Percentiles rank a stretch among this genome's conserved stretches.
Conservation (phyloP, 2,113 vertebrate species). For the Morone saxatilis region DNA sequence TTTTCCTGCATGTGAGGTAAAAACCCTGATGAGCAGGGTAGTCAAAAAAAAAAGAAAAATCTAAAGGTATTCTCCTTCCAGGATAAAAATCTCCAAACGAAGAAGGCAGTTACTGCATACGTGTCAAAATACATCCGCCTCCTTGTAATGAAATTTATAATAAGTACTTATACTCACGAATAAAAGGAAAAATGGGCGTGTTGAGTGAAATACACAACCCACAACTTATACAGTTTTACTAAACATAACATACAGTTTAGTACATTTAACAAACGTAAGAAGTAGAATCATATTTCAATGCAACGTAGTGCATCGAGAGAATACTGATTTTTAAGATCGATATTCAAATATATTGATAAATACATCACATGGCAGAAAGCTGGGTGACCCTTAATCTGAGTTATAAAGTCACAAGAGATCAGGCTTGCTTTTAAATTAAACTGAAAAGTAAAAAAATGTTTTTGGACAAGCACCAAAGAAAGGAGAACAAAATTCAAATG, state of each 20-base stretch:
- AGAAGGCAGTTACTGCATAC: slow-evolving; percentile 56
- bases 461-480: slow-evolving; percentile 45
- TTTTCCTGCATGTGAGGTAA: slow-evolving; percentile 64
- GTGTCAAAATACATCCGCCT: slow-evolving; percentile 37
- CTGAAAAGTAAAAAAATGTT: neutral
- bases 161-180: slow-evolving; percentile 31
- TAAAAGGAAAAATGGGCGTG: slow-evolving; percentile 30
- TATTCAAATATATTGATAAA: slow-evolving; percentile 45
- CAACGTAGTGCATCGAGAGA: slow-evolving; percentile 48
- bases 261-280: slow-evolving; percentile 58
- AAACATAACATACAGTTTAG: slow-evolving; percentile 55
- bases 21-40: slow-evolving; percentile 38
- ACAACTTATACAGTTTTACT: slow-evolving; percentile 51
- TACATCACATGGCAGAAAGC: slow-evolving; percentile 61
- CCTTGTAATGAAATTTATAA: slow-evolving; percentile 25
- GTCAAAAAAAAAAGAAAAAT: slow-evolving; percentile 37
- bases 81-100: slow-evolving; percentile 16
- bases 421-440: slow-evolving; percentile 1
- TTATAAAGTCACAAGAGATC: slow-evolving; percentile 26
- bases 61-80: slow-evolving; percentile 15
- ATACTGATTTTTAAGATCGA: slow-evolving; percentile 43
- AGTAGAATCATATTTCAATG: slow-evolving; percentile 38
- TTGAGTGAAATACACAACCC: slow-evolving; percentile 52
- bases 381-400: slow-evolving; percentile 36
- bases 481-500: slow-evolving; percentile 1